Evolutionary conservation across 2,888 invertebrate species (phyloP), one percentile per base, ranked within the genome.

Genomic region (Keiferia lycopersicella): DNA sequence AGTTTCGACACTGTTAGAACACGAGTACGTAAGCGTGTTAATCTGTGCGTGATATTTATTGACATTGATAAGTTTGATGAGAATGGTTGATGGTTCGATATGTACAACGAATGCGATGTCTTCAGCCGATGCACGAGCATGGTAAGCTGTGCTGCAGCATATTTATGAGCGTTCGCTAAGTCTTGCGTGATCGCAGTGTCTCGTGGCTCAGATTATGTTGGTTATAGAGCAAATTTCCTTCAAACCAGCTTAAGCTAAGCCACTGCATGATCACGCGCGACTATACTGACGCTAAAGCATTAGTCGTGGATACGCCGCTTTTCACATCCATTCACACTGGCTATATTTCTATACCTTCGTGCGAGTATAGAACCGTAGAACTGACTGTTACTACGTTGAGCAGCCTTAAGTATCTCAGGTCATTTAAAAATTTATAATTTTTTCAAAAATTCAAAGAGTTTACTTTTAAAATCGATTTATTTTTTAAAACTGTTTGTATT

Each of bases 11-110:
- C n/a, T 41, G 65, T 80, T 66, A 81, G 72, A 16, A 71, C 73
- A 74, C 73, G 69, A 73, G 76, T 77, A 81, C 78, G 71, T 66
- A 88, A 88, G 88, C 88, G 74, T 79, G 86, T 88, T 88, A 87
- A 66, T 68, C 41, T 71, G 74, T 75, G 72, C 67, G 71, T 69
- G 70, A 70, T 65, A 16, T 61, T 61, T 63, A 41, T 48, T 62
- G 75, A 53, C 18, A 20, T 56, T 56, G 56, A 56, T 30, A 34
- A 34, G 56, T 69, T 68, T 69, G 75, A 73, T 73, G 72, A 77
- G 75, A 69, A 72, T 80, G 80, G 72, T 70, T 73, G 76, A 73
- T 73, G 69, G 20, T 30, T 71, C 69, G 67, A 66, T 75, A 76
- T 79, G 73, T 83, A 79, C 79, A 79, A 77, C 73, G 69, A 66